Evolutionary conservation across 2,113 vertebrate species (phyloP).

Genomic region (Sciurus niger): DNA sequence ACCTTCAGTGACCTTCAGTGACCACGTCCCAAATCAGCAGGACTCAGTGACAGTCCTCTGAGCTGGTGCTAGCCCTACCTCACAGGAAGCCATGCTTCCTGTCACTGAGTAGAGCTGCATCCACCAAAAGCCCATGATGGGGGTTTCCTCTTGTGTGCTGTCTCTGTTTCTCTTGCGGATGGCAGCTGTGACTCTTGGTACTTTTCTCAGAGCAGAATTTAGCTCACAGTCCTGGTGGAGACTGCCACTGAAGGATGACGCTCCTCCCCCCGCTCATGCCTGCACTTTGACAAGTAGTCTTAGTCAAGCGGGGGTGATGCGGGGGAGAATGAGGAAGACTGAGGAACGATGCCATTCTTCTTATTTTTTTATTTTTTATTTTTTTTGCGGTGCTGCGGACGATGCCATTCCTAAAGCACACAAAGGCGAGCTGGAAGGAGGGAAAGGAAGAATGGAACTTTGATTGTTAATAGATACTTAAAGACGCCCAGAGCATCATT

Average conservation of each 20-base stretch:
- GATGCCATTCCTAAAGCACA: conserved; percentile 66
- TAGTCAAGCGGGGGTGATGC: conserved; percentile 50
- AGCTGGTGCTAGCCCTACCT: not conserved
- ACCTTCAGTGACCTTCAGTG: conserved; percentile 46
- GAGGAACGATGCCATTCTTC: conserved; percentile 58
- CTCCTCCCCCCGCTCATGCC: not conserved
- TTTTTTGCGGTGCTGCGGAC: not conserved
- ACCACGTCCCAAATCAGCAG: not conserved
- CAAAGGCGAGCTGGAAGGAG: conserved; percentile 70
- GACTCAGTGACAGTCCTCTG: not conserved
- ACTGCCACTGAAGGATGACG: not conserved
- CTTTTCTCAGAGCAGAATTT: conserved; percentile 34
- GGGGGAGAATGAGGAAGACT: conserved; percentile 73
- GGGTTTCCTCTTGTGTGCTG: not conserved
- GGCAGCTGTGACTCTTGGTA: conserved; percentile 6
- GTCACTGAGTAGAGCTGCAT: not conserved
- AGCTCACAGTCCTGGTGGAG: conserved; percentile 22
- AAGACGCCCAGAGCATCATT: conserved; percentile 74
- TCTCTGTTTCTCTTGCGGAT: not conserved
- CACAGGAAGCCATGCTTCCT: not conserved
- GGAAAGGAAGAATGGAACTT: conserved; percentile 81
- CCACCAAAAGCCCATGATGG: not conserved
- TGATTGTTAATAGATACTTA: conserved; percentile 85
- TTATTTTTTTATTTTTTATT: not conserved
- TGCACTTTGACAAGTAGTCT: conserved; percentile 64